phyloP scores from a whole-genome alignment of 2,113 vertebrate genomes.

The Motacilla tschutschensis region DNA sequence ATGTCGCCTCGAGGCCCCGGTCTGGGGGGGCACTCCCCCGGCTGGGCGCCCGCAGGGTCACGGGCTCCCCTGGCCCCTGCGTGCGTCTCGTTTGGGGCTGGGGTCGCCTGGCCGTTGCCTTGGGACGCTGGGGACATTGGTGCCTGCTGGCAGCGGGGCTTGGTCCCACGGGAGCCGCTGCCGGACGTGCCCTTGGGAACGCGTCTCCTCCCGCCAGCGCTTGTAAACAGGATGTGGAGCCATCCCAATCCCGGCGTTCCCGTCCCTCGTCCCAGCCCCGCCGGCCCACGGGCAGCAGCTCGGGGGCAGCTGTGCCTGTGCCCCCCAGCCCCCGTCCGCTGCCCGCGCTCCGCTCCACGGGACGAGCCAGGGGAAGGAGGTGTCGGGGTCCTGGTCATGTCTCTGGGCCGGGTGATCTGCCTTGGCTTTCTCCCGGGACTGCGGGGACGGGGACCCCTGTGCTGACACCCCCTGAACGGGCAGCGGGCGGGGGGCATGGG shows the following conservation, averaged over 20 bases:
- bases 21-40: not conserved
- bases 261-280: not conserved
- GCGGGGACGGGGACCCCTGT: not conserved
- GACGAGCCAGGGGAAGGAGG: not conserved
- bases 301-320: rapidly evolving
- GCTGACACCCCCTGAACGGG: rapidly evolving
- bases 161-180: not conserved
- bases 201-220: not conserved
- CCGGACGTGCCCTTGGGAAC: not conserved
- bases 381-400: rapidly evolving
- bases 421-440: not conserved
- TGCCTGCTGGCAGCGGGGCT: not conserved
- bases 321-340: not conserved
- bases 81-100: not conserved
- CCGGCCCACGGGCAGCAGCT: not conserved
- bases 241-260: not conserved
- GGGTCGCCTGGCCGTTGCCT: not conserved
- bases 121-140: rapidly evolving
- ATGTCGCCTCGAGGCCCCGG: rapidly evolving
- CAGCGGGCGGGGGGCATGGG: not conserved
- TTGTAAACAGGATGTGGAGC: slow-evolving; percentile 56
- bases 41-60: not conserved
- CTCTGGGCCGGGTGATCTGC: not conserved
- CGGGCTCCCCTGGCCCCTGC: not conserved
- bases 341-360: not conserved